Conservation (phyloP, 2,797 vertebrate genomes). For the Brachyrhaphis roseni region DNA sequence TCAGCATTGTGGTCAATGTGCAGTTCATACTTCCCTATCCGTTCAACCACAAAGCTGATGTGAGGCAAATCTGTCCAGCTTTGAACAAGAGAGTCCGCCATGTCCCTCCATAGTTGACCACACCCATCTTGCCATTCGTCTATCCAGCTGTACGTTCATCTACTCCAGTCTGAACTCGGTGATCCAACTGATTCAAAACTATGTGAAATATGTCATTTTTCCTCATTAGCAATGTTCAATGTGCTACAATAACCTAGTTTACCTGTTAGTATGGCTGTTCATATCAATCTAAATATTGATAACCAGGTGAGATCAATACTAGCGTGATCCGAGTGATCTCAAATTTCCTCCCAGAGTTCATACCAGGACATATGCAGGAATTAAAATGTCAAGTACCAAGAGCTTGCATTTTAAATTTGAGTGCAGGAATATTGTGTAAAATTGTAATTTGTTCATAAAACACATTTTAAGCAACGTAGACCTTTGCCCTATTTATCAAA, state of each 20-base stretch:
- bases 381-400: no score
- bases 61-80: background rate
- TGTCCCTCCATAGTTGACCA: background rate
- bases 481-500: no score
- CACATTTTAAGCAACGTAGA: no score
- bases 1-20: background rate
- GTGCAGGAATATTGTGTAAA: no score
- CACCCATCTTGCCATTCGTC: background rate
- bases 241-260: background rate
- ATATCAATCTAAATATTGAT: no score
- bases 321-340: no score
- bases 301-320: no score
- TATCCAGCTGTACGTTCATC: background rate
- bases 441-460: no score
- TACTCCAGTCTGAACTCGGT: no score
- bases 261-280: background rate
- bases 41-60: background rate
- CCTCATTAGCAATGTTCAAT: background rate
- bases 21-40: background rate
- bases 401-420: no score
- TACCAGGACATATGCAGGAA: no score
- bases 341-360: no score
- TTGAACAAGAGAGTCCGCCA: background rate
- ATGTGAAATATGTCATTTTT: background rate
- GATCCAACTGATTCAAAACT: background rate